phyloP scores from a whole-genome alignment of 2,797 vertebrate species.

The Hoplostethus atlanticus region DNA sequence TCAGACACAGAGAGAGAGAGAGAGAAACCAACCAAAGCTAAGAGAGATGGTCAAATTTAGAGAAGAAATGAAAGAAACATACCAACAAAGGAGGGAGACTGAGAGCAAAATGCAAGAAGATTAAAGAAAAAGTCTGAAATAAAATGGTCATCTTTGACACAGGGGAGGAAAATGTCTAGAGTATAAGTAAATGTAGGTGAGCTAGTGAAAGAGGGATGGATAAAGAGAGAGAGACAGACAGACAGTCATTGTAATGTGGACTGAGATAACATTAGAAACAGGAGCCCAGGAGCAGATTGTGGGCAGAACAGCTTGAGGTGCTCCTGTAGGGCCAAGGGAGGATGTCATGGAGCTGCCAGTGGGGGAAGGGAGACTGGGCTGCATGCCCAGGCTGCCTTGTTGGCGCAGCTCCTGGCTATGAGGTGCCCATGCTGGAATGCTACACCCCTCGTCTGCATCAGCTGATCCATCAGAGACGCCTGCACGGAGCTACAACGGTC shows the following conservation, averaged over 20 bases:
- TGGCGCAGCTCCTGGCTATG: constrained; percentile 72
- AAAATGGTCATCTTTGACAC: constrained; percentile 37
- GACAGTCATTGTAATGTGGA: constrained; percentile 59
- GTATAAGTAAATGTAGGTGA: constrained; percentile 19
- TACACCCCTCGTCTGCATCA: constrained; percentile 65
- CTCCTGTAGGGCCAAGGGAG: constrained; percentile 69
- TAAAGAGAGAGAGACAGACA: constrained; percentile 47
- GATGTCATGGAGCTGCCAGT: constrained; percentile 69
- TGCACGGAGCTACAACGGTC: constrained; percentile 42
- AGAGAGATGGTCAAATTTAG: constrained; percentile 49
- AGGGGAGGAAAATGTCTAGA: constrained; percentile 22
- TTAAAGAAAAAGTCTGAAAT: not conserved
- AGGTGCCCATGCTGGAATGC: constrained; percentile 77
- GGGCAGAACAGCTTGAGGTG: constrained; percentile 79
- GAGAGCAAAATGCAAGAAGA: not conserved
- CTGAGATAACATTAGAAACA: constrained; percentile 65
- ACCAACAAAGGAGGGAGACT: constrained; percentile 22
- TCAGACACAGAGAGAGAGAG: constrained; percentile 12
- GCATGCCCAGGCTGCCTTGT: constrained; percentile 66
- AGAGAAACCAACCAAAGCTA: constrained; percentile 20
- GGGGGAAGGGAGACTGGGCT: constrained; percentile 53
- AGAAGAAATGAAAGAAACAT: constrained; percentile 32
- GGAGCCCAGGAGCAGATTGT: constrained; percentile 76
- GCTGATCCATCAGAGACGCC: constrained; percentile 71
- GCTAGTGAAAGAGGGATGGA: not conserved